phyloP scores from a whole-genome alignment of 2,113 vertebrate species.

The Phodopus roborovskii region DNA sequence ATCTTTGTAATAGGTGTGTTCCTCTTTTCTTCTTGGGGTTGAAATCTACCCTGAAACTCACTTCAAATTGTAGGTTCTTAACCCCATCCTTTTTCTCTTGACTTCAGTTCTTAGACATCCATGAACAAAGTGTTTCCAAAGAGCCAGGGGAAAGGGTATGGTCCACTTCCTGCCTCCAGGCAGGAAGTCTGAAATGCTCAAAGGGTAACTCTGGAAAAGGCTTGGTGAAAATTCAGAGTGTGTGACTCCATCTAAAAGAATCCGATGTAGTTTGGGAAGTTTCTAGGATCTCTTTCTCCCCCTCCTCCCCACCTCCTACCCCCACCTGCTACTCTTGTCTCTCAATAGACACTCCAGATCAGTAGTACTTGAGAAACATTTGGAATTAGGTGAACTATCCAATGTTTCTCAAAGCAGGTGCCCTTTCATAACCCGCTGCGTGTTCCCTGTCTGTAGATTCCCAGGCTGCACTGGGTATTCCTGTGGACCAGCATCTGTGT shows the following conservation, averaged over 20 bases:
- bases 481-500: neutral
- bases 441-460: neutral
- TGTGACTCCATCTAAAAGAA: neutral
- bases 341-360: neutral
- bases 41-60: fast-evolving
- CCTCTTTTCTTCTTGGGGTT: neutral
- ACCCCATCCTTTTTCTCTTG: neutral
- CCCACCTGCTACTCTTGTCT: neutral
- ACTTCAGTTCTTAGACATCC: neutral
- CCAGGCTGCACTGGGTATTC: neutral
- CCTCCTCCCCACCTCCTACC: fast-evolving
- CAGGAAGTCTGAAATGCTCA: neutral
- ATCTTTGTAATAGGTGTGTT: neutral
- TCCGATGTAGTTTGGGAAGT: neutral
- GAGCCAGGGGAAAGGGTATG: neutral
- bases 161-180: neutral
- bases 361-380: neutral
- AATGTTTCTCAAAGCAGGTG: neutral
- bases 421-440: no score
- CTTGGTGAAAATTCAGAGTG: neutral
- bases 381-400: neutral
- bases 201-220: neutral
- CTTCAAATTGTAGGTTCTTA: neutral
- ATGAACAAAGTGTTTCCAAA: neutral
- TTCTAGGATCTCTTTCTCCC: neutral